phyloP scores from a whole-genome alignment of 2,888 invertebrate genomes.

The Chironomus riparius region DNA sequence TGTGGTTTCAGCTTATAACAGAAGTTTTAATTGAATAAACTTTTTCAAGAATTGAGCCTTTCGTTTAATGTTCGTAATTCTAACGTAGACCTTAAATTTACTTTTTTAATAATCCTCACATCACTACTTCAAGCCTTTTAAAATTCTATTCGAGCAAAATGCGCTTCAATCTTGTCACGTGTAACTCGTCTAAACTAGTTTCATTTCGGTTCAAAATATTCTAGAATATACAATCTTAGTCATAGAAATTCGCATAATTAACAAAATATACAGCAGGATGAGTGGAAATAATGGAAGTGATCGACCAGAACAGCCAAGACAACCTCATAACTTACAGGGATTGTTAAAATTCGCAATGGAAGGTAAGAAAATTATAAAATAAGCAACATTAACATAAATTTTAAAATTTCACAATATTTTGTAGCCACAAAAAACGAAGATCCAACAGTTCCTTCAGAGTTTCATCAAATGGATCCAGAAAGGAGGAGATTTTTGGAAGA shows the following conservation, averaged over 20 bases:
- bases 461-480: constrained; percentile 56
- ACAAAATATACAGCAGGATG: background rate
- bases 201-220: too few relatives aligned
- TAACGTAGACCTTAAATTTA: too few relatives aligned
- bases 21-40: too few relatives aligned
- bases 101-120: too few relatives aligned
- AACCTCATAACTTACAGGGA: constrained; percentile 37
- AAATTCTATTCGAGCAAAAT: too few relatives aligned
- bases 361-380: constrained; percentile 23
- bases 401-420: constrained; percentile 12
- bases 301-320: constrained; percentile 4
- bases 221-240: background rate
- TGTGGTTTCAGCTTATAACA: background rate
- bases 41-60: too few relatives aligned
- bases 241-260: background rate
- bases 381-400: background rate
- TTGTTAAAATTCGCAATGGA: constrained; percentile 62
- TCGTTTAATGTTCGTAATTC: too few relatives aligned
- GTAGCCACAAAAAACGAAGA: constrained; percentile 51
- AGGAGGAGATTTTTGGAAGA: constrained; percentile 61
- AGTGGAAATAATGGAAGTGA: background rate
- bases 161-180: too few relatives aligned
- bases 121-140: too few relatives aligned
- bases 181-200: too few relatives aligned
- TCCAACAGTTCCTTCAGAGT: constrained; percentile 44